Evolutionary conservation across 2,888 invertebrate genomes (phyloP).

Genomic region (Agrenia bidenticulata): DNA sequence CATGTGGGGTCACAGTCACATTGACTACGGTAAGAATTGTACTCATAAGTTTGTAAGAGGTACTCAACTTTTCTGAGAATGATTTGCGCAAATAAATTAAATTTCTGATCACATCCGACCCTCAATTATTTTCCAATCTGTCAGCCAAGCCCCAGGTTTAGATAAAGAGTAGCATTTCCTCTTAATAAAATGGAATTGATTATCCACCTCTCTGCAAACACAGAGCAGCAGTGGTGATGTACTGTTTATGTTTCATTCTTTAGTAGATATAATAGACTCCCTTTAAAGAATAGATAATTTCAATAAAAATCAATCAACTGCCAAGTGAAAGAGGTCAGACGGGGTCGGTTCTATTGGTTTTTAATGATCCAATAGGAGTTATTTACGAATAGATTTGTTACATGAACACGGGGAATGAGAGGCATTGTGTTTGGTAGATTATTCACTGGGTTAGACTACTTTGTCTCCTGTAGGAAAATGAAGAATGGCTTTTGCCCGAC

Average conservation of each 20-base stretch:
- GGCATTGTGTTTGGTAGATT: background rate
- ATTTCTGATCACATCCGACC: constrained; percentile 2
- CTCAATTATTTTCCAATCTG: constrained; percentile 6
- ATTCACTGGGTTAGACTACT: background rate
- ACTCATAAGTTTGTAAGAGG: too few relatives aligned
- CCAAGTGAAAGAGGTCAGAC: constrained; percentile 3
- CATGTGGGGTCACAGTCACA: too few relatives aligned
- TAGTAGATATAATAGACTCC: background rate
- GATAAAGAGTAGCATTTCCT: constrained; percentile 7
- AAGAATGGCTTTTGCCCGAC: constrained; percentile 26
- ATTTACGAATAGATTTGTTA: constrained; percentile 23
- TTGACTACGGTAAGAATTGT: too few relatives aligned
- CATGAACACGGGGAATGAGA: background rate
- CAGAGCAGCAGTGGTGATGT: background rate
- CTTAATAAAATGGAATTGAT: background rate
- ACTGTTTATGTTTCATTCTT: background rate
- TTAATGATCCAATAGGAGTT: constrained; percentile 29
- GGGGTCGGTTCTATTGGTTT: constrained; percentile 30
- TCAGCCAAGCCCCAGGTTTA: constrained; percentile 12
- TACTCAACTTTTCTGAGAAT: too few relatives aligned
- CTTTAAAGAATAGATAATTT: constrained; percentile 5
- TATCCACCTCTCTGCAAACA: too few relatives aligned
- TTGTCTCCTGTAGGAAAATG: constrained; percentile 7
- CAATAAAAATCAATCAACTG: constrained; percentile 13
- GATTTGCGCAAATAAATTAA: background rate